phyloP scores from a whole-genome alignment of 1,140 invertebrate genomes.

The Oedothorax gibbosus region DNA sequence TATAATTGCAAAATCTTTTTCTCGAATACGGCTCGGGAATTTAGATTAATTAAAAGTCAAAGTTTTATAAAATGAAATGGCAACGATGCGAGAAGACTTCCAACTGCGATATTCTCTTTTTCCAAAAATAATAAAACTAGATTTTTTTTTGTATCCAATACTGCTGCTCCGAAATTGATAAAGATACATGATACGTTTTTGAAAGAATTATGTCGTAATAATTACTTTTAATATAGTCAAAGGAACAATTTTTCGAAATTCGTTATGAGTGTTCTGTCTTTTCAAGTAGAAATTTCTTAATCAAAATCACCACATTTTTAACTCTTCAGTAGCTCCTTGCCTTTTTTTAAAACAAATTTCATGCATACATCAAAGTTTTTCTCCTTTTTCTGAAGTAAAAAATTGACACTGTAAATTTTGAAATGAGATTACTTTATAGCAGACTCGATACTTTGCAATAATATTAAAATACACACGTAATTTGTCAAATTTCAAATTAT shows the following conservation, averaged over 20 bases:
- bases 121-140: constrained; percentile 6
- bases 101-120: background rate
- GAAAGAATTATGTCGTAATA: constrained; percentile 5
- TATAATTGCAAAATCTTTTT: constrained; percentile 23
- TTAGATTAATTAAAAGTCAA: constrained; percentile 39
- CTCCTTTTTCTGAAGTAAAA: background rate
- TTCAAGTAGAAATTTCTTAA: constrained; percentile 24
- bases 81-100: background rate
- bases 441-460: no score
- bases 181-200: constrained; percentile 9
- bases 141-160: background rate
- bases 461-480: no score
- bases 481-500: no score
- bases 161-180: constrained; percentile 18
- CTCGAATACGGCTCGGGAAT: background rate
- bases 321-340: background rate
- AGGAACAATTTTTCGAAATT: background rate
- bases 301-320: constrained; percentile 11
- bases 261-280: constrained; percentile 8
- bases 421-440: no score
- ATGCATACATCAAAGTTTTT: background rate
- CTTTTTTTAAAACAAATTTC: background rate
- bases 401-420: no score
- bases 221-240: constrained; percentile 20
- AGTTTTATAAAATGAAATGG: constrained; percentile 26